Conservation (phyloP, 2,888 invertebrate genomes). For the Eurytoma adleriae region DNA sequence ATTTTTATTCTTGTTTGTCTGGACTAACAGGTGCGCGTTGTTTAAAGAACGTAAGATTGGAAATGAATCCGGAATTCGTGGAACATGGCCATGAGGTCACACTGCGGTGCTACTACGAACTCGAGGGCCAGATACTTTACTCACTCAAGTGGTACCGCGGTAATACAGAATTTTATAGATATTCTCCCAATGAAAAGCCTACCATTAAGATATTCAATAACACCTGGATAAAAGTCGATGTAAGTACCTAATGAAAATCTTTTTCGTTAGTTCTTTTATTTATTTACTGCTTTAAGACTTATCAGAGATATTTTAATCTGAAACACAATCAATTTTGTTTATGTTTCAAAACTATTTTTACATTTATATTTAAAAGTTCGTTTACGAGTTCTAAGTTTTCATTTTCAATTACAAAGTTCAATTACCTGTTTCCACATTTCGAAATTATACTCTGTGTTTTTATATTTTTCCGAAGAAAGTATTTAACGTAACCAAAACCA, state of each 20-base stretch:
- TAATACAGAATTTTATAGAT: slow-evolving; percentile 89
- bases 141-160: slow-evolving; percentile 93
- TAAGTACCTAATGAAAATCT: slow-evolving; percentile 78
- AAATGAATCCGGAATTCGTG: slow-evolving; percentile 84
- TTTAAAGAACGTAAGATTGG: slow-evolving; percentile 84
- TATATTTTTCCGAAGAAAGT: too few species aligned
- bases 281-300: slow-evolving; percentile 2
- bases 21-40: slow-evolving; percentile 79
- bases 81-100: slow-evolving; percentile 83
- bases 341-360: too few species aligned
- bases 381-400: too few species aligned
- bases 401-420: too few species aligned
- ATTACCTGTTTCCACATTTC: too few species aligned
- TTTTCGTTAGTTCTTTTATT: background rate
- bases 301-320: background rate
- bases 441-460: too few species aligned
- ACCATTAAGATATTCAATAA: slow-evolving; percentile 85
- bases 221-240: slow-evolving; percentile 88
- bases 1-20: slow-evolving; percentile 54
- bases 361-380: too few species aligned
- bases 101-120: slow-evolving; percentile 86
- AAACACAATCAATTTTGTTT: too few species aligned
- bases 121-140: slow-evolving; percentile 87
- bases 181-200: slow-evolving; percentile 86
- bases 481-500: too few species aligned